Evolutionary conservation across 2,113 vertebrate genomes (phyloP), one percentile per base, ranked within the genome.

Genomic region (Prunella himalayana): DNA sequence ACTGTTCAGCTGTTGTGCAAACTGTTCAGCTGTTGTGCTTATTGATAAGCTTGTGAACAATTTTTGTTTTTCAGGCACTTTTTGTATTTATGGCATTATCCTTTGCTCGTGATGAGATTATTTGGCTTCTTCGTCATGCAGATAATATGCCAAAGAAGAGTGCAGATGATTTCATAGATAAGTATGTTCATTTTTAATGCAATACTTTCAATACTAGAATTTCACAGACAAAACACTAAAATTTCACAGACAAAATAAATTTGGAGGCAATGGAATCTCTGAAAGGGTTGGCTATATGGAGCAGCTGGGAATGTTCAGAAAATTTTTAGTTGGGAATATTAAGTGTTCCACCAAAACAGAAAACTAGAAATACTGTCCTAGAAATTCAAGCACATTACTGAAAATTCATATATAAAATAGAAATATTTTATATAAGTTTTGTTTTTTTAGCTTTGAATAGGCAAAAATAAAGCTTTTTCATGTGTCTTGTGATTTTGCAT

Each of bases 121-220:
- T 99, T 95, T 99, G 99, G 99, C 98, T 99, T 19, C 99, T 99
- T 81, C 98, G 99, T 92, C 99, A 99, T 42, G 99, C 99, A 18
- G 99, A 99, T 97, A 99, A 99, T 92, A 99, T 99, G 98, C 99
- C 99, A 95, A 99, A 99, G 98, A 99, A 99, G 98, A 99, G 99
- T 33, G 99, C 99, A 82, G 99, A 99, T 84, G 99, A 99, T 89
- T 99, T 99, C 95, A 99, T 99, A 95, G 99, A 99, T 98, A 99
- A 99, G 99, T 99, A 98, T 94, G 98, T 98, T 86, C 63, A 11
- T 47, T 88, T 86, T 70, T 47, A 27, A 7, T 73, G 42, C 25
- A 13, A 15, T 20, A 19, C 23, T 10, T 65, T 64, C 61, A 76
- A 27, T 82, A 37, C 13, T 82, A 56, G 24, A 39, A 81, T 57